Conservation (phyloP, 2,888 invertebrate genomes). For the Lamellibrachia satsuma region DNA sequence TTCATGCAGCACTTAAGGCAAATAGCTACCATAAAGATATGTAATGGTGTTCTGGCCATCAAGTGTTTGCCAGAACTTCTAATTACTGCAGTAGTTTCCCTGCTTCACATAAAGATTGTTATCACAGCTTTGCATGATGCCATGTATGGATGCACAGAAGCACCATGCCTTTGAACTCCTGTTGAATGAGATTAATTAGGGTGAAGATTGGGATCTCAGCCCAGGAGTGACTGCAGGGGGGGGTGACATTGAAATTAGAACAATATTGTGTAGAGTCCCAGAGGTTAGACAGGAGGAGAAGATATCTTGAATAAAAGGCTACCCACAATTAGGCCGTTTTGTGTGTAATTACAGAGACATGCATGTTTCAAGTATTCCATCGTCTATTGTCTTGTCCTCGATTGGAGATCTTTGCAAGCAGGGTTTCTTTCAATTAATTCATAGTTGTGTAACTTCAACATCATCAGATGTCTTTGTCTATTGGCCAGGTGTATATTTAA, state of each 20-base stretch:
- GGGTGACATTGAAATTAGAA: background rate
- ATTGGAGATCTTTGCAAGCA: background rate
- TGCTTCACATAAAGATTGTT: background rate
- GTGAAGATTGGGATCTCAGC: background rate
- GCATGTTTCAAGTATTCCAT: slow-evolving; percentile 7
- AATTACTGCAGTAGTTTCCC: slow-evolving; percentile 9
- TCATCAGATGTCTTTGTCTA: background rate
- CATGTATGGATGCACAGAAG: background rate
- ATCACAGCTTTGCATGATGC: slow-evolving; percentile 9
- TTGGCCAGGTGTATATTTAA: background rate
- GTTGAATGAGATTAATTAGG: slow-evolving; percentile 13
- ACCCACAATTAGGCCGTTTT: background rate
- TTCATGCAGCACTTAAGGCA: background rate
- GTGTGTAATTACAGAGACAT: slow-evolving; percentile 1
- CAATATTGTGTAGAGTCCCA: slow-evolving; percentile 14
- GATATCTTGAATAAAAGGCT: background rate
- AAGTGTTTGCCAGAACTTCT: slow-evolving; percentile 13
- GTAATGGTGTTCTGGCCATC: background rate
- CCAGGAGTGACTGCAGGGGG: background rate
- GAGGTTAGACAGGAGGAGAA: background rate
- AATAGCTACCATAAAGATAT: background rate
- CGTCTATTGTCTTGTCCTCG: background rate
- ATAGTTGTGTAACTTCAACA: background rate
- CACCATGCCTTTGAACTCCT: background rate
- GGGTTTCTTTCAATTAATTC: background rate